These are phyloP conservation scores for Pipistrellus nathusii DNA, from an alignment of 2,797 vertebrate genomes.

Conservation along the genomic window DNA sequence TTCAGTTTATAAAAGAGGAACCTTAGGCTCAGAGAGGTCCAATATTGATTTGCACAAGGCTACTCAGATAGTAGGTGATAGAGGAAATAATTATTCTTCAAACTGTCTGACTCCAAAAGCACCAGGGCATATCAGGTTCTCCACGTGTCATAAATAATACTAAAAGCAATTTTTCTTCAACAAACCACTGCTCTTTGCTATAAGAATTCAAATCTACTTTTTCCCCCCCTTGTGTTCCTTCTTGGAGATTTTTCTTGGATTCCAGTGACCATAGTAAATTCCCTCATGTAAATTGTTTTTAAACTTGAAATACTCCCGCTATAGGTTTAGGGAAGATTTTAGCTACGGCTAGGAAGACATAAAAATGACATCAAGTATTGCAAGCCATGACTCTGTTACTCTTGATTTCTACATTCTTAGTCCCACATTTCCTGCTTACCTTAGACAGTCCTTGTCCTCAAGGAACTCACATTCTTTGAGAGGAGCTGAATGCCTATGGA, in stretches of 20 bases:
- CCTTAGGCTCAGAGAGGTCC: neutral
- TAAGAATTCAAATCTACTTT: neutral
- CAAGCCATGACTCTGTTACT: neutral
- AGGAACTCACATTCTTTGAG: neutral
- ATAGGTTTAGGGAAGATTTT: neutral
- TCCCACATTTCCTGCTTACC: neutral
- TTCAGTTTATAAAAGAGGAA: neutral
- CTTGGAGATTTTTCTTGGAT: slow-evolving; percentile 21
- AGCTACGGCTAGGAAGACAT: neutral
- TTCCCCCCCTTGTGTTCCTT: neutral
- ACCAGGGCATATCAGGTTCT: neutral
- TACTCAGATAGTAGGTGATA: neutral
- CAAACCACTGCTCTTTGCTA: neutral
- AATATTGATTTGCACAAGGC: neutral
- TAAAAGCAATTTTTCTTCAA: neutral
- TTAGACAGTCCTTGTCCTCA: neutral
- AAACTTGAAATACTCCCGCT: slow-evolving; percentile 16
- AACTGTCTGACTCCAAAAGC: neutral
- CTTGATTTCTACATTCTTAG: neutral
- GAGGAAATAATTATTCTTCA: slow-evolving; percentile 13
- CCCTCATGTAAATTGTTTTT: neutral
- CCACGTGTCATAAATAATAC: neutral
- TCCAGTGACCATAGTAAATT: neutral
- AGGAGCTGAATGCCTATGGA: neutral
- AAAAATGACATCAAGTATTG: slow-evolving; percentile 7